phyloP scores from a whole-genome alignment of 1,140 invertebrate genomes.

The Philotrypesis tridentata region DNA sequence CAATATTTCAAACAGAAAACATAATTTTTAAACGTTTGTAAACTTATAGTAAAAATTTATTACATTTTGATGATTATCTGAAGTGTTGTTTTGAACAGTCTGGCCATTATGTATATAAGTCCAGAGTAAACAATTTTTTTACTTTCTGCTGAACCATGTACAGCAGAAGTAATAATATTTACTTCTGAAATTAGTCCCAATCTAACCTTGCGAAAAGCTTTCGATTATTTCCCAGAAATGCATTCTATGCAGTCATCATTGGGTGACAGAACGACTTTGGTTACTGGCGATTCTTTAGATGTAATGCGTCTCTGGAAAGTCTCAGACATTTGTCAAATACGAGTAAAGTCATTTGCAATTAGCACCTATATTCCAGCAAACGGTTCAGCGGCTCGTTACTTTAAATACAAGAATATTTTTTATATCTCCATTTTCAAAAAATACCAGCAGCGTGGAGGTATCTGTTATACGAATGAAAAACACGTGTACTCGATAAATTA shows the following conservation, averaged over 20 bases:
- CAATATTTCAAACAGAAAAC: too few relatives aligned
- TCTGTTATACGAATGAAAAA: too few relatives aligned
- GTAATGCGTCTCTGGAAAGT: not conserved
- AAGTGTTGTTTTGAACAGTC: too few relatives aligned
- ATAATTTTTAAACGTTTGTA: too few relatives aligned
- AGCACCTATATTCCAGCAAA: not conserved
- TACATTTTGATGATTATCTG: too few relatives aligned
- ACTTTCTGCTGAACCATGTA: not conserved
- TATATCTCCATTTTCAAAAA: too few relatives aligned
- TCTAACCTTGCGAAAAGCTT: not conserved
- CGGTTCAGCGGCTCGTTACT: not conserved
- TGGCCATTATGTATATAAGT: too few relatives aligned
- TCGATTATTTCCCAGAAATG: not conserved
- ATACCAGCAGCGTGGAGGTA: too few relatives aligned
- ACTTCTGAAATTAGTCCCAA: not conserved
- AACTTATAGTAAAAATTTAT: too few relatives aligned
- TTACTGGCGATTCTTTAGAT: not conserved
- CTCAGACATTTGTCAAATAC: not conserved
- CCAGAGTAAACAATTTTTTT: not conserved
- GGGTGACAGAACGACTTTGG: not conserved
- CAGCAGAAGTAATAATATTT: not conserved
- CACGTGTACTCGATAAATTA: too few relatives aligned
- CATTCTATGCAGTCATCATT: not conserved
- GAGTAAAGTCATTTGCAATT: not conserved
- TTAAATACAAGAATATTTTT: not conserved